Evolutionary conservation across 2,888 invertebrate species (phyloP).

Genomic region (Lamellibrachia satsuma): DNA sequence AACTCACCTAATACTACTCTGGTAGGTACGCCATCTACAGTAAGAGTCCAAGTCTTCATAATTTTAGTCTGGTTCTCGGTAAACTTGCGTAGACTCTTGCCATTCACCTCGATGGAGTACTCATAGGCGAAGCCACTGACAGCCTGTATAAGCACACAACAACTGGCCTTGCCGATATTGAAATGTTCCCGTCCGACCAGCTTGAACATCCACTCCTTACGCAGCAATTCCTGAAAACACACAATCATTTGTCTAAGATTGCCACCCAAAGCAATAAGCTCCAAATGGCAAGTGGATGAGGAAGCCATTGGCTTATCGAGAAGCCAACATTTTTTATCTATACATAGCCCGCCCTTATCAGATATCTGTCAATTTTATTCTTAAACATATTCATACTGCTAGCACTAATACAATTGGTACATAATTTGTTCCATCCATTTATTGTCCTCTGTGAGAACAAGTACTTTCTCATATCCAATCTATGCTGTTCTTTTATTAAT

Average conservation of each 20-base stretch:
- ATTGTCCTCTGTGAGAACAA: too few species aligned
- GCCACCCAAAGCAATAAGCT: background rate
- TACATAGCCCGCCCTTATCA: too few species aligned
- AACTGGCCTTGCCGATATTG: constrained; percentile 71
- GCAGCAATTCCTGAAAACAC: constrained; percentile 73
- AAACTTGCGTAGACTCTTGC: constrained; percentile 82
- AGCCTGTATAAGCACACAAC: constrained; percentile 71
- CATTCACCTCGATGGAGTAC: constrained; percentile 83
- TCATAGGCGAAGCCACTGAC: constrained; percentile 80
- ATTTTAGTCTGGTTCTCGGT: constrained; percentile 81
- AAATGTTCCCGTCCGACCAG: constrained; percentile 86
- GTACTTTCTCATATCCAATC: too few species aligned
- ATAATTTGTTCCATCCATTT: too few species aligned
- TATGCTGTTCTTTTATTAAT: too few species aligned
- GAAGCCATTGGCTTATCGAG: too few species aligned
- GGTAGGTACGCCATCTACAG: constrained; percentile 60
- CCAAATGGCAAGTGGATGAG: background rate
- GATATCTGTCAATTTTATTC: too few species aligned
- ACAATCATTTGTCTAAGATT: background rate
- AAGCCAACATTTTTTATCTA: too few species aligned
- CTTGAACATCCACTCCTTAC: constrained; percentile 91
- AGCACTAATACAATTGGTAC: too few species aligned
- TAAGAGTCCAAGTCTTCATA: constrained; percentile 78
- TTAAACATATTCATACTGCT: too few species aligned
- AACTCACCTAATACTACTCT: constrained; percentile 78